phyloP scores from a whole-genome alignment of 2,888 invertebrate species.

The Agrochola macilenta region DNA sequence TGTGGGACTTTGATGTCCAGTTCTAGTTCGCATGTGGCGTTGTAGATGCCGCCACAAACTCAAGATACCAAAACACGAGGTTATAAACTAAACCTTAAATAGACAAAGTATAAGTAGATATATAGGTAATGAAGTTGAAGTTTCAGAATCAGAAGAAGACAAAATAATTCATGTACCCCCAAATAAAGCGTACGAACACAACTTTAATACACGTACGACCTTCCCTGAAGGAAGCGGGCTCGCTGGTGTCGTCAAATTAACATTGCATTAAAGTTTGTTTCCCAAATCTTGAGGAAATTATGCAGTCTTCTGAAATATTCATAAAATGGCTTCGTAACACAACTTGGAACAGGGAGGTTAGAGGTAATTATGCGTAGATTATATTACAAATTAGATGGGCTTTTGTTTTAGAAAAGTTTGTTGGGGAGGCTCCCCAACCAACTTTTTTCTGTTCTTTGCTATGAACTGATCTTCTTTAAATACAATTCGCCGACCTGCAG shows the following conservation, averaged over 20 bases:
- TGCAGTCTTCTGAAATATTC: slow-evolving; percentile 66
- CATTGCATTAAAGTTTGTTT: slow-evolving; percentile 63
- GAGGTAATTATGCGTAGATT: slow-evolving; percentile 63
- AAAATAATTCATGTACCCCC: slow-evolving; percentile 21
- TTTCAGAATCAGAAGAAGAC: not conserved
- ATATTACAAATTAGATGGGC: slow-evolving; percentile 55
- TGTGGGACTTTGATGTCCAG: no score
- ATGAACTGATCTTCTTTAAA: not conserved
- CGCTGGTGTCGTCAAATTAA: slow-evolving; percentile 58
- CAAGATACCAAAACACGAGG: not conserved
- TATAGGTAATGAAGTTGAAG: not conserved
- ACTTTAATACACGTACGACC: slow-evolving; percentile 23
- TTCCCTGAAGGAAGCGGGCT: slow-evolving; percentile 9
- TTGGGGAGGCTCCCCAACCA: not conserved
- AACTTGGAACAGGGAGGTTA: slow-evolving; percentile 43
- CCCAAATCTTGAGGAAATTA: slow-evolving; percentile 63
- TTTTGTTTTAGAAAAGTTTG: slow-evolving; percentile 42
- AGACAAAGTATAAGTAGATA: no score
- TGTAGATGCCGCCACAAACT: no score
- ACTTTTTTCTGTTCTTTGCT: not conserved
- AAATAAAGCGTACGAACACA: slow-evolving; percentile 24
- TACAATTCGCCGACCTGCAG: not conserved
- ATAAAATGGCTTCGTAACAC: slow-evolving; percentile 58
- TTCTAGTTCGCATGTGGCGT: no score
- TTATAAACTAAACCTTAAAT: not conserved